phyloP scores from a whole-genome alignment of 2,888 invertebrate species.

The Melanophora roralis region DNA sequence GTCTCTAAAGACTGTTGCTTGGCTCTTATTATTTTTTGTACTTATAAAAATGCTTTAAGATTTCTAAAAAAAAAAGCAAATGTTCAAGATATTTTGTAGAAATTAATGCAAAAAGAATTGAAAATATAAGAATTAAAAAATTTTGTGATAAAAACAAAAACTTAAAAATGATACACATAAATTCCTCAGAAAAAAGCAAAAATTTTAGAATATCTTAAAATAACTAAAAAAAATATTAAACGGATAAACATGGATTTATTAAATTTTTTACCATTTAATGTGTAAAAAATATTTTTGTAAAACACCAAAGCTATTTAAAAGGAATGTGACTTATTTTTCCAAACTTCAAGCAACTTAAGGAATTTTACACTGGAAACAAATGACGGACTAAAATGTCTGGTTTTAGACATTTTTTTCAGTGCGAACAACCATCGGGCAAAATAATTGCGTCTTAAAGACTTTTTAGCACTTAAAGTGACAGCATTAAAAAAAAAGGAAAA shows the following conservation, averaged over 20 bases:
- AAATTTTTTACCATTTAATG: too few relatives aligned
- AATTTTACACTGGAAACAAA: too few relatives aligned
- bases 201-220: conserved; percentile 19
- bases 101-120: background rate
- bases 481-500: background rate
- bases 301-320: background rate
- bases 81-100: background rate
- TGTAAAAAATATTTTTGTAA: too few relatives aligned
- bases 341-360: background rate
- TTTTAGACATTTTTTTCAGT: background rate
- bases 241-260: too few relatives aligned
- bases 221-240: too few relatives aligned
- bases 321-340: conserved; percentile 27
- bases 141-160: conserved; percentile 24
- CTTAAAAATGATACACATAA: too few relatives aligned
- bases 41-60: background rate
- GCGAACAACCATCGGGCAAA: background rate
- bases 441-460: conserved; percentile 41
- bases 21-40: background rate
- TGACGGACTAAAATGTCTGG: background rate
- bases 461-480: background rate
- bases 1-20: conserved; percentile 31
- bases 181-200: too few relatives aligned
- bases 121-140: conserved; percentile 2
- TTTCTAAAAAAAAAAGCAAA: conserved; percentile 8